phyloP scores from a whole-genome alignment of 2,113 vertebrate genomes.

The Peucedramus taeniatus region DNA sequence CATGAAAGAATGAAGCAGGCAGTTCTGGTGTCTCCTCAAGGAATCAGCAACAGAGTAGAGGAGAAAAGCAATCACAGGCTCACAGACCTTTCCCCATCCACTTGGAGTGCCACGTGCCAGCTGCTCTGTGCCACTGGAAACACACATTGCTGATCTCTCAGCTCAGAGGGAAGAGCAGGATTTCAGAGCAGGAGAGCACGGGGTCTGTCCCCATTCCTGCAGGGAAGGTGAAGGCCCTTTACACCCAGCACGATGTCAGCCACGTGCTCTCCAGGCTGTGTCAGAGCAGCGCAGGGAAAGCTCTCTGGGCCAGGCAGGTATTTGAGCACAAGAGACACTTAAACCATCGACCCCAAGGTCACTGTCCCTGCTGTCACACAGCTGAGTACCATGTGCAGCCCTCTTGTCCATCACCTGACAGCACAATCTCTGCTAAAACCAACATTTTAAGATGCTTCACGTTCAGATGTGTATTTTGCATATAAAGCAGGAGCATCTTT shows the following conservation, averaged over 20 bases:
- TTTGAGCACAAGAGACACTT: not conserved
- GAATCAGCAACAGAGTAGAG: accelerated
- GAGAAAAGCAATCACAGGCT: not conserved
- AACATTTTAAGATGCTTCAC: not conserved
- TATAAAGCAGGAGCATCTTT: conserved; percentile 1
- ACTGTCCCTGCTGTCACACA: not conserved
- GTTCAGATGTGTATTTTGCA: conserved; percentile 7
- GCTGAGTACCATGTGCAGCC: not conserved
- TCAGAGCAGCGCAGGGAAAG: not conserved
- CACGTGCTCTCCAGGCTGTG: accelerated
- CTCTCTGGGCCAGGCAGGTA: not conserved
- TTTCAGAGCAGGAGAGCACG: not conserved
- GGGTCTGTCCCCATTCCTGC: not conserved
- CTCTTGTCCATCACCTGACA: not conserved
- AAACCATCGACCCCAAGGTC: not conserved
- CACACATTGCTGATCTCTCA: not conserved
- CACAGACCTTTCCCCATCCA: not conserved
- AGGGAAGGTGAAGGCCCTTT: not conserved
- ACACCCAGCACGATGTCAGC: accelerated
- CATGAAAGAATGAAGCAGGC: not conserved
- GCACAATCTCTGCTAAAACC: not conserved
- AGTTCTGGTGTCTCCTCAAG: not conserved
- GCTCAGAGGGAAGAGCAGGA: not conserved
- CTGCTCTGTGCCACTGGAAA: not conserved
- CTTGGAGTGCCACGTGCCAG: accelerated